phyloP scores from a whole-genome alignment of 2,113 vertebrate species.

The Nothobranchius furzeri region DNA sequence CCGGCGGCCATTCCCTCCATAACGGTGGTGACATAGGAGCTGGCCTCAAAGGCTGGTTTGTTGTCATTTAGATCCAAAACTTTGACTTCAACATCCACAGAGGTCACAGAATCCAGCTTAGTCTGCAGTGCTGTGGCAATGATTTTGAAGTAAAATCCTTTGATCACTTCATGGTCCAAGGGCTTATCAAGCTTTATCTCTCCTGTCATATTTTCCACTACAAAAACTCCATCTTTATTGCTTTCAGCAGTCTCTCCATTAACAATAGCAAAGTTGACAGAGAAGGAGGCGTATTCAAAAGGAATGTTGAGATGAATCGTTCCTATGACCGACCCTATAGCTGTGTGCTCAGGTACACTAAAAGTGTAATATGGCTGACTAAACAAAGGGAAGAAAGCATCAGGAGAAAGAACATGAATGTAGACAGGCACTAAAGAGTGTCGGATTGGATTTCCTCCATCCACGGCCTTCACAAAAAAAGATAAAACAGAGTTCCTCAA shows the following conservation, averaged over 20 bases:
- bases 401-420: slow-evolving; percentile 89
- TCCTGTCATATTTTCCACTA: slow-evolving; percentile 89
- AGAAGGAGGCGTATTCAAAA: slow-evolving; percentile 71
- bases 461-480: slow-evolving; percentile 97
- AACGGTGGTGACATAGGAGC: slow-evolving; percentile 85
- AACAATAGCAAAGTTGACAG: slow-evolving; percentile 80
- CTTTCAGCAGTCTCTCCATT: slow-evolving; percentile 88
- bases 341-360: slow-evolving; percentile 84
- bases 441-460: slow-evolving; percentile 87
- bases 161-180: slow-evolving; percentile 86
- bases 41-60: slow-evolving; percentile 88
- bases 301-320: slow-evolving; percentile 79
- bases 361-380: slow-evolving; percentile 92
- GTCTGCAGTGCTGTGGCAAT: slow-evolving; percentile 84
- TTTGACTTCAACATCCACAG: slow-evolving; percentile 89
- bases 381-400: slow-evolving; percentile 86
- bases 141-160: slow-evolving; percentile 89
- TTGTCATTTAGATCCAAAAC: slow-evolving; percentile 95
- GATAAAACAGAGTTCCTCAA: slow-evolving; percentile 90
- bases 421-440: slow-evolving; percentile 94
- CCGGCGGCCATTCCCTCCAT: slow-evolving; percentile 92
- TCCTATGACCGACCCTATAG: slow-evolving; percentile 88
- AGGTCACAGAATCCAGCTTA: slow-evolving; percentile 86
- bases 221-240: slow-evolving; percentile 87
- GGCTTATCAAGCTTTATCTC: slow-evolving; percentile 91